Evolutionary conservation across 2,797 vertebrate species (phyloP).

Genomic region (Chaunax sp.): DNA sequence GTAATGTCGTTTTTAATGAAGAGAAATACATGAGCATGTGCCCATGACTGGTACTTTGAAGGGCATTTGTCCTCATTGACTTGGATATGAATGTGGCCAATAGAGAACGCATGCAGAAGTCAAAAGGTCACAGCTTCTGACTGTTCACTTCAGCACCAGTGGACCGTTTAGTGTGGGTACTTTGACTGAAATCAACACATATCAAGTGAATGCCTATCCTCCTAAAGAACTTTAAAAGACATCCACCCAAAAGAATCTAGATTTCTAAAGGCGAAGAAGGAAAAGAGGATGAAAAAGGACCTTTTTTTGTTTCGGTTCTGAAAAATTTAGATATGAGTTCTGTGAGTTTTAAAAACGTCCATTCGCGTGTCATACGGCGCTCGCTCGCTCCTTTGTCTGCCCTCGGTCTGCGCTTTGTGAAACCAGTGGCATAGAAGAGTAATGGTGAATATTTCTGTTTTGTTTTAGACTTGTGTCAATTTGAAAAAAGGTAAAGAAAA

Average conservation of each 20-base stretch:
- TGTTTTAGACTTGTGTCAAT: slow-evolving; percentile 82
- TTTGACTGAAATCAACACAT: slow-evolving; percentile 82
- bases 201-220: slow-evolving; percentile 82
- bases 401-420: slow-evolving; percentile 79
- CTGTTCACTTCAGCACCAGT: slow-evolving; percentile 40
- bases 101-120: slow-evolving; percentile 40
- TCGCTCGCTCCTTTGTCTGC: slow-evolving; percentile 70
- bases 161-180: slow-evolving; percentile 61
- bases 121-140: slow-evolving; percentile 28
- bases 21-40: slow-evolving; percentile 14
- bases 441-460: slow-evolving; percentile 82
- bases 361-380: slow-evolving; percentile 56
- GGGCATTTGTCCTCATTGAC: slow-evolving; percentile 28
- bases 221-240: slow-evolving; percentile 57
- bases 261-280: slow-evolving; percentile 73
- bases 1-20: slow-evolving; percentile 24
- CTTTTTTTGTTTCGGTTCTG: slow-evolving; percentile 70
- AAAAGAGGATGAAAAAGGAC: slow-evolving; percentile 63
- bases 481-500: slow-evolving; percentile 52
- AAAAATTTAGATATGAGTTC: slow-evolving; percentile 75
- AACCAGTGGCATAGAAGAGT: slow-evolving; percentile 84
- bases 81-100: slow-evolving; percentile 50
- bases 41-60: slow-evolving; percentile 27
- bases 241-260: slow-evolving; percentile 71
- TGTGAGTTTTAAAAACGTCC: slow-evolving; percentile 63